Evolutionary conservation across 2,888 invertebrate species (phyloP).

Genomic region (Polymixis lichenea): DNA sequence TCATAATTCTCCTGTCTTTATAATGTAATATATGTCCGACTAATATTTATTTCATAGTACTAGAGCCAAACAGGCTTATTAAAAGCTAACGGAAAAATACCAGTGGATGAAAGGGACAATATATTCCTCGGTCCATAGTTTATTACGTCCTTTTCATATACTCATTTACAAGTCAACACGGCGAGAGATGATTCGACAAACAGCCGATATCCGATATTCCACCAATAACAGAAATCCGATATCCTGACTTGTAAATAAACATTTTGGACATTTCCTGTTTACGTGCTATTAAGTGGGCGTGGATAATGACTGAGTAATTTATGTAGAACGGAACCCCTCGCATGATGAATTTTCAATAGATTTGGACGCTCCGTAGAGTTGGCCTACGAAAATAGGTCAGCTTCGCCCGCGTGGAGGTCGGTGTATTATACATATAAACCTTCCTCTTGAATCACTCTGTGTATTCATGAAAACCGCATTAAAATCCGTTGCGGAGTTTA

Average conservation of each 20-base stretch:
- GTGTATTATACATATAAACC: too few species aligned
- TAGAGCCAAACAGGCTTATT: conserved; percentile 21
- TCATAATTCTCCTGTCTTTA: too few species aligned
- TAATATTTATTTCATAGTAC: conserved; percentile 27
- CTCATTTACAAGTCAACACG: conserved; percentile 39
- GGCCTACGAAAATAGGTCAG: not conserved
- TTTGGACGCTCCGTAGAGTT: conserved; percentile 19
- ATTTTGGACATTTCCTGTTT: conserved; percentile 34
- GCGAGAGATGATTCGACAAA: conserved; percentile 40
- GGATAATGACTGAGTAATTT: conserved; percentile 29
- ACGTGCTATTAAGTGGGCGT: conserved; percentile 15
- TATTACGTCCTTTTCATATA: conserved; percentile 49
- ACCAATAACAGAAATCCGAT: conserved; percentile 32
- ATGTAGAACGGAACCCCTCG: conserved; percentile 2
- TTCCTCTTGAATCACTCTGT: too few species aligned
- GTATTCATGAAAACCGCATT: too few species aligned
- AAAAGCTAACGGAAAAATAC: conserved; percentile 24
- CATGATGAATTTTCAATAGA: conserved; percentile 13
- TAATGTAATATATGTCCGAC: too few species aligned
- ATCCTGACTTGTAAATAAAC: conserved; percentile 32
- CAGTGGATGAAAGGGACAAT: conserved; percentile 27
- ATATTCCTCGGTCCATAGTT: conserved; percentile 29
- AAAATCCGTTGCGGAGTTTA: too few species aligned
- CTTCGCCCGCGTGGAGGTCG: not conserved
- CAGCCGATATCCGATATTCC: conserved; percentile 19